These are phyloP conservation scores for Isotomurus palustris DNA, from an alignment of 2,888 invertebrate species.

Conservation along the genomic window DNA sequence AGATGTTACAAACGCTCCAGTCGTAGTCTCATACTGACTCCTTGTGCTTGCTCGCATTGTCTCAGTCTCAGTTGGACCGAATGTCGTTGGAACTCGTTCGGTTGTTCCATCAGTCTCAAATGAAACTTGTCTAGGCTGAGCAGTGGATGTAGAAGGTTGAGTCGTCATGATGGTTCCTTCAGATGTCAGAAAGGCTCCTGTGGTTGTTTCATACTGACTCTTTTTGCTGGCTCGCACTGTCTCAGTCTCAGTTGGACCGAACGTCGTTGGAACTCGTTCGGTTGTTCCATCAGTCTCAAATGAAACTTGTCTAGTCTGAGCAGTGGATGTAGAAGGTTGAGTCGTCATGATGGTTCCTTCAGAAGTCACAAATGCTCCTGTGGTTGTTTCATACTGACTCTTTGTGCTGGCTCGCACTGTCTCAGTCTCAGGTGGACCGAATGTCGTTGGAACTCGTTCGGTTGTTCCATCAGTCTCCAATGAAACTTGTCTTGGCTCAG, in stretches of 20 bases:
- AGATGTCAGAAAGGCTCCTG: neutral
- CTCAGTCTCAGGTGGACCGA: neutral
- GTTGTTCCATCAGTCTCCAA: neutral
- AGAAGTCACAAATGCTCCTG: neutral
- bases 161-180: neutral
- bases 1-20: too few relatives aligned
- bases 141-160: neutral
- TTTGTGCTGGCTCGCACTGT: neutral
- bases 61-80: neutral
- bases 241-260: neutral
- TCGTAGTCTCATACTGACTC: conserved; percentile 1
- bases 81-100: conserved; percentile 6
- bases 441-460: conserved; percentile 1
- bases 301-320: neutral
- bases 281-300: conserved; percentile 8
- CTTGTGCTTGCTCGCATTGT: neutral
- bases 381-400: neutral
- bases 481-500: neutral
- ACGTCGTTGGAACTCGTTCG: conserved; percentile 2
- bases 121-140: neutral
- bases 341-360: neutral
- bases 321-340: neutral
- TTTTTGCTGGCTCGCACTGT: neutral
- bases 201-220: neutral
- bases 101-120: conserved; percentile 9